Percentiles rank a stretch among this genome's conserved stretches.
Evolutionary conservation across 2,888 invertebrate genomes (phyloP).

Genomic region (Trachelus troglodyta): DNA sequence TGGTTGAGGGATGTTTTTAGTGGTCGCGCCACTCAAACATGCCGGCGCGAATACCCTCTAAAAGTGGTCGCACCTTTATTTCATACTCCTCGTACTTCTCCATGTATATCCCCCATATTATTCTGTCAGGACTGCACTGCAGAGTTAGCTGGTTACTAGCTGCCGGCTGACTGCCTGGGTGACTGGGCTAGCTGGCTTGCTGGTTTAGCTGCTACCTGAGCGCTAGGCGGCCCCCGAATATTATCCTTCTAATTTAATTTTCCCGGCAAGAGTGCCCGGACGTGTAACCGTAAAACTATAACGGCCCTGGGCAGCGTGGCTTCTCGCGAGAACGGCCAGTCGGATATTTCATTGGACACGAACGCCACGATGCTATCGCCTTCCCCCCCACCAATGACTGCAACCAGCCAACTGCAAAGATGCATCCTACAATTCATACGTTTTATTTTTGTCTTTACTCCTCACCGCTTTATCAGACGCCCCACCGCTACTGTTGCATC

Average conservation of each 20-base stretch:
- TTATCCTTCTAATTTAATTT: constrained; percentile 55
- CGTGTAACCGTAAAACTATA: constrained; percentile 7
- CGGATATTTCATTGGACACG: neutral
- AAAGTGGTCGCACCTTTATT: constrained; percentile 22
- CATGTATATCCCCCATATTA: neutral
- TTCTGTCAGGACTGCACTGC: neutral
- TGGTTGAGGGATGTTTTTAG: constrained; percentile 41
- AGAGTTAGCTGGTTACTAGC: constrained; percentile 18
- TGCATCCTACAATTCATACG: neutral
- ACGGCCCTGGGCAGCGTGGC: constrained; percentile 1
- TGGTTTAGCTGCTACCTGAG: neutral
- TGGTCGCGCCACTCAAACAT: constrained; percentile 46
- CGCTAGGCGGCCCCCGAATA: constrained; percentile 32
- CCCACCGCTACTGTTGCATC: neutral
- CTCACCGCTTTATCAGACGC: neutral
- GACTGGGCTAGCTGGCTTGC: neutral
- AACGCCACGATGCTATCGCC: neutral
- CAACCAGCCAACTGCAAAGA: neutral
- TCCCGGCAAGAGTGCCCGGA: constrained; percentile 12
- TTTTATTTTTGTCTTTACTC: neutral
- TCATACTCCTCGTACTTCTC: neutral
- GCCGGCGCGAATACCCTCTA: constrained; percentile 40
- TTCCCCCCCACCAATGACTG: neutral
- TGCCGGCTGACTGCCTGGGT: constrained; percentile 28
- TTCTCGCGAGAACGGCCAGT: neutral